Base-by-base conservation (phyloP, 2,113 vertebrate species). In the Tapirus terrestris region DNA sequence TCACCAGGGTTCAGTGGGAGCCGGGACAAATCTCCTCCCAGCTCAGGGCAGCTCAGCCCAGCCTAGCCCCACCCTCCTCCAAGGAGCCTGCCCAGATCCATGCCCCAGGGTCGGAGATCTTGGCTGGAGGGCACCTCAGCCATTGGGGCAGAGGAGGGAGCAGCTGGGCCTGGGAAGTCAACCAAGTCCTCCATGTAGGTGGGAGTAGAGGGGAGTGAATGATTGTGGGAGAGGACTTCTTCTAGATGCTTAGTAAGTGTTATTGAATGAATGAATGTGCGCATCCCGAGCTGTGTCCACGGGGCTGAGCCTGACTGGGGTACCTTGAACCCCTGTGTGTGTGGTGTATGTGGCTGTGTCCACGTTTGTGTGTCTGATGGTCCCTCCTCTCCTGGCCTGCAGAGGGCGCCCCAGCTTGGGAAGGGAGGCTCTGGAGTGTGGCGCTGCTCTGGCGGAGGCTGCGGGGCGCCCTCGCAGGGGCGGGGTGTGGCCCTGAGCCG, bases 381-480 rank as follows among this genome's bases (percentile, higher is more conserved):
- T 31, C 36, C 65, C 58, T 33, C 25, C 13, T 4, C 48, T 29
- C 33, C 18, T 5, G 86, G 63, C 91, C 96, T 73, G 96, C 53
- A 97, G 96, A 76, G 65, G 96, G 96, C 65, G 88, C 93, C 31
- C 80, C 45, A 96, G 93, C 25, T 68, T 1, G 39, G 39, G 80
- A 68, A 83, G 31, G 13, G 53, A 60, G 29, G 29, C 63, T 39
- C 51, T 20, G 23, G 60, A 79, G 23, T 9, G 0, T 11, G 20
- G 8, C 2, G 43, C 1, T 4, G 63, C 11, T 43, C 27, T 1
- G 25, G 31, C 7, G 1, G 12, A 6, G 56, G 3, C 9, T 31
- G 14, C 2, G 36, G 58, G 8, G 6, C 5, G 33, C 13, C 70
- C 25, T 11, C 3, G 33, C 45, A 5, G 53, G 51, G 31, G 12